phyloP scores from a whole-genome alignment of 2,888 invertebrate genomes.

The Carcina quercana region DNA sequence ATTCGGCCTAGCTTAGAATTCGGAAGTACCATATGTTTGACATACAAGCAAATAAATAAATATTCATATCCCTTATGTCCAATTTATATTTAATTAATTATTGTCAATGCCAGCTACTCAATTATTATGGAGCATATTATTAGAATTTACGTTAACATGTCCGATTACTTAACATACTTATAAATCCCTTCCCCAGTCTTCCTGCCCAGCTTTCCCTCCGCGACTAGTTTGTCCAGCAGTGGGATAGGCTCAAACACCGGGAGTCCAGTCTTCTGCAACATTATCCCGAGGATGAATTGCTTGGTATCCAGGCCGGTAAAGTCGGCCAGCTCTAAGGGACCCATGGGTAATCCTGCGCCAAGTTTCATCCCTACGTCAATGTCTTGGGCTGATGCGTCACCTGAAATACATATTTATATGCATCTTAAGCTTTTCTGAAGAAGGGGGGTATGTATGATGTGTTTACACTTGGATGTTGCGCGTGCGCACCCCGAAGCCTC shows the following conservation, averaged over 20 bases:
- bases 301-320: slow-evolving; percentile 88
- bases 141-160: too few species aligned
- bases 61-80: too few species aligned
- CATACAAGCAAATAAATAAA: too few species aligned
- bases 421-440: too few species aligned
- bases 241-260: slow-evolving; percentile 66
- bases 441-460: too few species aligned
- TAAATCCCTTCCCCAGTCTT: slow-evolving; percentile 90
- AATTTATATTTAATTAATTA: too few species aligned
- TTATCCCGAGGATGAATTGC: slow-evolving; percentile 72
- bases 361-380: slow-evolving; percentile 92
- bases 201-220: slow-evolving; percentile 83
- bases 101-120: too few species aligned
- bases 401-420: slow-evolving; percentile 55
- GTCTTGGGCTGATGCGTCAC: slow-evolving; percentile 80
- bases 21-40: too few species aligned
- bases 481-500: too few species aligned
- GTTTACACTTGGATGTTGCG: too few species aligned
- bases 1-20: too few species aligned
- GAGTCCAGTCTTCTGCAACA: slow-evolving; percentile 75
- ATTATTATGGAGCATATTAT: too few species aligned
- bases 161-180: slow-evolving; percentile 73
- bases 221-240: slow-evolving; percentile 78
- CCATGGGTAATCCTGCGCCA: slow-evolving; percentile 92
- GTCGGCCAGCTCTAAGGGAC: slow-evolving; percentile 88